These are phyloP conservation scores for Mesembrinibis cayennensis DNA, from an alignment of 2,113 vertebrate genomes.

Conservation along the genomic window DNA sequence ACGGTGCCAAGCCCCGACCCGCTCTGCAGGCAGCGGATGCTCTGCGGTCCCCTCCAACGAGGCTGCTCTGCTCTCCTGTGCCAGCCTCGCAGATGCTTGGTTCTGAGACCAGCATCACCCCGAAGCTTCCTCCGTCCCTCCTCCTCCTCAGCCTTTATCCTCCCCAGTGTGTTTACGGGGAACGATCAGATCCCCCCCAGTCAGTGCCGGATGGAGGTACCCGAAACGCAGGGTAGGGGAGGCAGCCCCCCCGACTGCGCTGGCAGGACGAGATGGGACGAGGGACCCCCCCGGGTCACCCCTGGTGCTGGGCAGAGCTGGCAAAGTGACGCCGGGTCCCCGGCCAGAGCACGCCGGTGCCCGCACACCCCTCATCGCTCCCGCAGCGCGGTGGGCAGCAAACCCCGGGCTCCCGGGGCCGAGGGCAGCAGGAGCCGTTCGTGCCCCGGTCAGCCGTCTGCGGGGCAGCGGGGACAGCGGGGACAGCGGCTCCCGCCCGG, in stretches of 20 bases:
- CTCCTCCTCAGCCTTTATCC: not conserved
- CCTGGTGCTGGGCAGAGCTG: not conserved
- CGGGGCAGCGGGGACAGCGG: not conserved
- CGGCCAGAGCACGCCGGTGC: not conserved
- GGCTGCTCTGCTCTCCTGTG: not conserved
- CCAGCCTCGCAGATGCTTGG: not conserved
- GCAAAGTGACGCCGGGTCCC: not conserved
- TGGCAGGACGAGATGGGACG: not conserved
- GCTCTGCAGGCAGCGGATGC: not conserved
- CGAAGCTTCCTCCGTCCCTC: not conserved
- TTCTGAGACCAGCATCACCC: not conserved
- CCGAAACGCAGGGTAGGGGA: not conserved
- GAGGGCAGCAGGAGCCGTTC: not conserved
- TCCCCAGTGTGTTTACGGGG: no score
- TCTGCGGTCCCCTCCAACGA: rapidly evolving
- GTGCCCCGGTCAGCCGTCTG: not conserved
- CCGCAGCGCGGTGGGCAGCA: not conserved
- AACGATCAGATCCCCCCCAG: not conserved
- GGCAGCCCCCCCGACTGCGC: not conserved
- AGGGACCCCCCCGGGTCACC: not conserved
- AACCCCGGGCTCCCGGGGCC: not conserved
- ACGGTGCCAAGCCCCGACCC: rapidly evolving
- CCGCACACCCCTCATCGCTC: not conserved
- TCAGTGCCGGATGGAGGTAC: not conserved
- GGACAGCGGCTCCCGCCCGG: not conserved